Evolutionary conservation across 2,888 invertebrate genomes (phyloP), one percentile per base, ranked within the genome.

Genomic region (Ryuthela nishihirai): DNA sequence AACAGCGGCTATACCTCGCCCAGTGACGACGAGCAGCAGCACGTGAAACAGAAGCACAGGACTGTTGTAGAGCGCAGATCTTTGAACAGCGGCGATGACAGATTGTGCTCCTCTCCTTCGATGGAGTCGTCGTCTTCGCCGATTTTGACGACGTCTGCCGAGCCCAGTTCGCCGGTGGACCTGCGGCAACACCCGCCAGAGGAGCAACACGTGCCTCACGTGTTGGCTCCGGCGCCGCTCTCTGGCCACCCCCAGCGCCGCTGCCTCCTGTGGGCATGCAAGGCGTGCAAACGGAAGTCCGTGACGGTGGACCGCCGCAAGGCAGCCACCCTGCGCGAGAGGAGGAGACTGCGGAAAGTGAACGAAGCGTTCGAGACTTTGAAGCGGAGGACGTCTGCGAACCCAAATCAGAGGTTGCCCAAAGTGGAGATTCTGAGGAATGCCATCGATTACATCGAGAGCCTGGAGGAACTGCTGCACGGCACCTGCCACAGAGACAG

Each of bases 281-380:
- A 95, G 73, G 93, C 94, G 1, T 95, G 95, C 77, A 95, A 95
- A 75, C 54, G 64, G 23, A 94, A 94, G 78, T 91, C 88, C 15
- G 92, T 94, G 41, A 86, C 93, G 0, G 88, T 97, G 5, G 98
- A 99, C 77, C 80, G 98, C 50, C 82, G 98, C 71, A 94, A 95
- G 80, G 98, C 98, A 6, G 98, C 98, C 1, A 99, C 98, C 2
- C 79, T 99, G 75, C 80, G 98, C 3, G 98, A 99, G 75, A 78
- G 98, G 64, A 78, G 97, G 67, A 80, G 98, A 63, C 80, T 99
- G 49, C 79, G 95, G 72, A 97, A 97, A 84, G 95, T 95, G 54
- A 99, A 99, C 75, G 98, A 99, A 75, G 98, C 98, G 0, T 99
- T 98, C 74, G 98, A 99, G 76, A 83, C 90, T 63, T 77, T 98